Conservation (phyloP, 37 sponge, comb jelly and placozoan species). For the Halichondria panicea region DNA sequence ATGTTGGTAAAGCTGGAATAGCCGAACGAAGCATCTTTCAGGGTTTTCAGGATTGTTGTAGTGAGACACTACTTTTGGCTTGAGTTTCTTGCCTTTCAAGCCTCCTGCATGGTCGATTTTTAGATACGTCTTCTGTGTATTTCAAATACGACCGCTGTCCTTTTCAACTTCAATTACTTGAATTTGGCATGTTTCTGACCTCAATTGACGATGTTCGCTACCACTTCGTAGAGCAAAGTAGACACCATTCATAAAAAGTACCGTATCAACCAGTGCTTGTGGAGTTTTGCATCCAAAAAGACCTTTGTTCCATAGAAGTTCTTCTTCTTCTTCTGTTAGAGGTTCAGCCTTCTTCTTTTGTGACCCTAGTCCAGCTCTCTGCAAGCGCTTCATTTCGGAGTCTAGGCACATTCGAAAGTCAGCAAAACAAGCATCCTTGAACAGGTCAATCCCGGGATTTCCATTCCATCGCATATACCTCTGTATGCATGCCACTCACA, state of each 20-base stretch:
- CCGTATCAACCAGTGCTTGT: conserved; percentile 32
- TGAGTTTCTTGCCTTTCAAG: conserved; percentile 25
- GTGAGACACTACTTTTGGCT: conserved; percentile 21
- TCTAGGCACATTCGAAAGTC: conserved; percentile 21
- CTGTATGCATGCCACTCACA: not conserved
- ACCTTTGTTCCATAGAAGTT: conserved; percentile 30
- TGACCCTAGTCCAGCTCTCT: conserved; percentile 10
- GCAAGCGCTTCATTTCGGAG: conserved; percentile 51
- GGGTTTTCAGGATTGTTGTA: conserved; percentile 20
- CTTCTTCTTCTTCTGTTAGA: conserved; percentile 21
- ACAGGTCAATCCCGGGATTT: conserved; percentile 11
- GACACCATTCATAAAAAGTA: conserved; percentile 27
- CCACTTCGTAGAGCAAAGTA: conserved; percentile 54
- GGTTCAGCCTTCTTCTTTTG: conserved; percentile 22
- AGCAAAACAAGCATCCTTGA: conserved; percentile 27
- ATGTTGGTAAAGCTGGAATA: conserved; percentile 14
- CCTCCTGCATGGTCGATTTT: conserved; percentile 52
- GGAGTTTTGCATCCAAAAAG: conserved; percentile 18
- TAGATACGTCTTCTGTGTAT: conserved; percentile 34
- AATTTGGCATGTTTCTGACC: conserved; percentile 26
- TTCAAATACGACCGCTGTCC: conserved; percentile 23
- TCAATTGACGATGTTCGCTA: conserved; percentile 37
- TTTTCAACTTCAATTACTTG: conserved; percentile 15
- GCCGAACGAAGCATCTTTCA: conserved; percentile 5
- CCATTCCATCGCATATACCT: not conserved